These are phyloP conservation scores for Myopa testacea DNA, from an alignment of 2,888 invertebrate genomes.

Conservation along the genomic window DNA sequence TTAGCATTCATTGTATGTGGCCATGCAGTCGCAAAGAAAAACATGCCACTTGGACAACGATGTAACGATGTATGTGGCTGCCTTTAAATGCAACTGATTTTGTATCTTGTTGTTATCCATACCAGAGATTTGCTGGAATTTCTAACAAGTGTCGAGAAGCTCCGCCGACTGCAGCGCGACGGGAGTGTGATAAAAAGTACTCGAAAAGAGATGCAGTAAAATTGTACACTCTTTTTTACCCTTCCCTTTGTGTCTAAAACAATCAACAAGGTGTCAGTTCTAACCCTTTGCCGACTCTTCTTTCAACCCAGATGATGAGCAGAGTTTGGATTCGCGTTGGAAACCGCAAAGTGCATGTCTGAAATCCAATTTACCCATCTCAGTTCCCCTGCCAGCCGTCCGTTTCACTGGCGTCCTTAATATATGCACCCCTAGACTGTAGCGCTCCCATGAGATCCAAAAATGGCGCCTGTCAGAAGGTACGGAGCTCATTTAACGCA, in stretches of 20 bases:
- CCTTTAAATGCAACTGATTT: too few species aligned
- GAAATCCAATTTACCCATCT: constrained; percentile 67
- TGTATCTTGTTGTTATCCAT: background rate
- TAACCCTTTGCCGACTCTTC: background rate
- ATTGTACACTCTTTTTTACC: too few species aligned
- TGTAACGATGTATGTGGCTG: too few species aligned
- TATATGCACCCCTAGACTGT: constrained; percentile 27
- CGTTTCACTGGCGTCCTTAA: constrained; percentile 7
- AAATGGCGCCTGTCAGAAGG: constrained; percentile 44
- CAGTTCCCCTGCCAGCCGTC: constrained; percentile 61
- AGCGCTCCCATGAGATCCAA: constrained; percentile 26
- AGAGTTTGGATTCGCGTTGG: constrained; percentile 41
- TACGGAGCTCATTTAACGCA: constrained; percentile 61
- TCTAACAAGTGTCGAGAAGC: too few species aligned
- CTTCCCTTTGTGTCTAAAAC: background rate
- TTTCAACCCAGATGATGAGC: background rate
- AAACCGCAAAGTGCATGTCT: constrained; percentile 65
- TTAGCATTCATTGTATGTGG: constrained; percentile 7
- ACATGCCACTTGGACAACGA: too few species aligned
- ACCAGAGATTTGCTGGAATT: background rate
- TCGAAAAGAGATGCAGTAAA: too few species aligned
- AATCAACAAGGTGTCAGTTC: background rate
- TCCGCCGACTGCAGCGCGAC: too few species aligned
- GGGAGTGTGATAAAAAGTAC: too few species aligned
- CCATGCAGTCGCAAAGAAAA: background rate